phyloP scores from a whole-genome alignment of 2,888 invertebrate genomes.

The Apoda limacodes region DNA sequence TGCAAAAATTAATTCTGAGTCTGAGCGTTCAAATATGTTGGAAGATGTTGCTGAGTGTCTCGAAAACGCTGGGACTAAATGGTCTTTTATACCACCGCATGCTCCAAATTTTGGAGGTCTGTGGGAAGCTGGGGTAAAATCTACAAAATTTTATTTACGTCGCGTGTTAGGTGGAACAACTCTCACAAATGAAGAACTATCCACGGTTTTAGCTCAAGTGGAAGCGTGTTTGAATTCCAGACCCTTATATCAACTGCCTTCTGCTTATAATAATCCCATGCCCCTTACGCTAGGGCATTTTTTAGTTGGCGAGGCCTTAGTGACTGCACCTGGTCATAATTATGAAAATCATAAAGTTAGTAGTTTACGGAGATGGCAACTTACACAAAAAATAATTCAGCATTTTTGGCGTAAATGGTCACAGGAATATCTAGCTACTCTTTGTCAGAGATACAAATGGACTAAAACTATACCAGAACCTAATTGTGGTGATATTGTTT shows the following conservation, averaged over 20 bases:
- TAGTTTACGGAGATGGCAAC: slow-evolving; percentile 5
- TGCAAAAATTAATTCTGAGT: too few relatives aligned
- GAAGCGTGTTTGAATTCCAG: slow-evolving; percentile 21
- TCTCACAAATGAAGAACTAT: slow-evolving; percentile 21
- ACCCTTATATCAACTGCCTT: slow-evolving; percentile 18
- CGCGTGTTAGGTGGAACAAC: slow-evolving; percentile 21
- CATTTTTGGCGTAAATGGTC: slow-evolving; percentile 6
- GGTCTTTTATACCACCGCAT: slow-evolving; percentile 13
- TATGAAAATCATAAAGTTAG: slow-evolving; percentile 2
- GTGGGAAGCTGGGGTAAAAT: slow-evolving; percentile 12
- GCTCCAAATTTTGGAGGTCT: too few relatives aligned
- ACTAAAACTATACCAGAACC: slow-evolving; percentile 3
- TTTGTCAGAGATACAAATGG: slow-evolving; percentile 7
- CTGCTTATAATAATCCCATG: too few relatives aligned
- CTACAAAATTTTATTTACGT: slow-evolving; percentile 15
- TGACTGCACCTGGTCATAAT: slow-evolving; percentile 3
- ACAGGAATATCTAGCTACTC: slow-evolving; percentile 6
- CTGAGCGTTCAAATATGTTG: too few relatives aligned
- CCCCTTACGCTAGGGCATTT: not conserved
- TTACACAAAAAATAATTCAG: slow-evolving; percentile 6
- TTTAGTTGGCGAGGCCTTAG: slow-evolving; percentile 1
- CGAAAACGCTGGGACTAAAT: too few relatives aligned
- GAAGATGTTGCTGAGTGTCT: too few relatives aligned
- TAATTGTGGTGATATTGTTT: slow-evolving; percentile 6
- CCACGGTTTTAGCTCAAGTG: slow-evolving; percentile 19